These are phyloP conservation scores for Macrobrachium nipponense DNA, from an alignment of 1,140 invertebrate species.

Conservation along the genomic window DNA sequence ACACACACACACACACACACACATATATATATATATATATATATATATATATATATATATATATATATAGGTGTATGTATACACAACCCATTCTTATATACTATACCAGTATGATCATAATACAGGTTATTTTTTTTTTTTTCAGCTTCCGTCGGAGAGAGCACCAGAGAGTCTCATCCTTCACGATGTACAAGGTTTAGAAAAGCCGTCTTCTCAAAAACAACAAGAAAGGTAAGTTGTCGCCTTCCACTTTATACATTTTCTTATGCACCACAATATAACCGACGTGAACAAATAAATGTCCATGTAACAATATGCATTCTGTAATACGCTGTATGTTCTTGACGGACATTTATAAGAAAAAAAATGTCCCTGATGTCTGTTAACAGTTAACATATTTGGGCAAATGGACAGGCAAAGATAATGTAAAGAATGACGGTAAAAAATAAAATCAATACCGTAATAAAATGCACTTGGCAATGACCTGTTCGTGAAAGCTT, in stretches of 20 bases:
- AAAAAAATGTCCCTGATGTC: too few relatives aligned
- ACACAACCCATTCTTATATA: neutral
- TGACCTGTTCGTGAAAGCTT: too few relatives aligned
- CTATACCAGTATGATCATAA: neutral
- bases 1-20: constrained; percentile 12
- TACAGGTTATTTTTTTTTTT: neutral
- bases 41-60: neutral
- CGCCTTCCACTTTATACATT: too few relatives aligned
- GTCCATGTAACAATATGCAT: too few relatives aligned
- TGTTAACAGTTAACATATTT: too few relatives aligned
- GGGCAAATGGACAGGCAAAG: too few relatives aligned
- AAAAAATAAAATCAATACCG: too few relatives aligned
- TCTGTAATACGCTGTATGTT: too few relatives aligned
- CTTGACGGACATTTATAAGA: too few relatives aligned
- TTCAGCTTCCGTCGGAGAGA: constrained; percentile 30
- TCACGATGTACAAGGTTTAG: constrained; percentile 70
- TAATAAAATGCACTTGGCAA: too few relatives aligned
- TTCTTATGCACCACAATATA: neutral
- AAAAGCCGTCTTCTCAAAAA: constrained; percentile 78
- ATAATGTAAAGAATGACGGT: too few relatives aligned
- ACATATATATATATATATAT: neutral
- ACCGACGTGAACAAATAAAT: too few relatives aligned
- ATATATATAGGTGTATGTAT: neutral
- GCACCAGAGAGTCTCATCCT: constrained; percentile 16
- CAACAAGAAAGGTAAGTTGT: constrained; percentile 75